These are phyloP conservation scores for Aphrophora alni DNA, from an alignment of 2,888 invertebrate genomes.

Conservation along the genomic window DNA sequence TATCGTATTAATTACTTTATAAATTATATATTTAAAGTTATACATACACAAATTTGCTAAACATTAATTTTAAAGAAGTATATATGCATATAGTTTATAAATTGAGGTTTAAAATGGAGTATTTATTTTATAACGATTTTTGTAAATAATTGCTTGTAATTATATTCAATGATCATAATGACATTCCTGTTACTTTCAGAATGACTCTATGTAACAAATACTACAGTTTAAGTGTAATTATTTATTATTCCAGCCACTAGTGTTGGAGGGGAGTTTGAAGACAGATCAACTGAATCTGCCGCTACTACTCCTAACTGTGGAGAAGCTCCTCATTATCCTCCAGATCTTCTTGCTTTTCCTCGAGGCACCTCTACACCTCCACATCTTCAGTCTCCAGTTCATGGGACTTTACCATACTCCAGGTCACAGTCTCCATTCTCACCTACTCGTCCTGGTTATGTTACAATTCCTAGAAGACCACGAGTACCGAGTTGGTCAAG, in stretches of 20 bases:
- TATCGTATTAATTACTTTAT: no score
- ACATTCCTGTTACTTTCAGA: no score
- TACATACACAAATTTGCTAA: no score
- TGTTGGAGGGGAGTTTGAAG: constrained; percentile 44
- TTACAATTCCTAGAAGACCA: constrained; percentile 84
- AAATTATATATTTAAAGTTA: no score
- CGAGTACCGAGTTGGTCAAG: constrained; percentile 83
- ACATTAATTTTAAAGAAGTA: no score
- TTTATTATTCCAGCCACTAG: constrained; percentile 44
- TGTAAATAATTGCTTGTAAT: no score
- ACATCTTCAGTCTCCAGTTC: constrained; percentile 58
- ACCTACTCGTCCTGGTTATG: constrained; percentile 58
- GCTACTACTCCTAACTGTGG: constrained; percentile 57
- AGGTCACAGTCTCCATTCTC: constrained; percentile 70
- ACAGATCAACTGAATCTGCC: constrained; percentile 62
- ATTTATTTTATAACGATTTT: no score
- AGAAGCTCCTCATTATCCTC: constrained; percentile 65
- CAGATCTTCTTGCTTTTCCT: constrained; percentile 82
- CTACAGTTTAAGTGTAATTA: no score
- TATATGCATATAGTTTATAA: no score
- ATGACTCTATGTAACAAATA: no score
- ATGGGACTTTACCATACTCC: constrained; percentile 82
- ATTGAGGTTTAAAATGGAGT: no score
- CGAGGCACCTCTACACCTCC: constrained; percentile 62
- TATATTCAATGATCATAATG: no score